These are phyloP conservation scores for Chironomus riparius DNA, from an alignment of 2,888 invertebrate genomes.

Conservation along the genomic window DNA sequence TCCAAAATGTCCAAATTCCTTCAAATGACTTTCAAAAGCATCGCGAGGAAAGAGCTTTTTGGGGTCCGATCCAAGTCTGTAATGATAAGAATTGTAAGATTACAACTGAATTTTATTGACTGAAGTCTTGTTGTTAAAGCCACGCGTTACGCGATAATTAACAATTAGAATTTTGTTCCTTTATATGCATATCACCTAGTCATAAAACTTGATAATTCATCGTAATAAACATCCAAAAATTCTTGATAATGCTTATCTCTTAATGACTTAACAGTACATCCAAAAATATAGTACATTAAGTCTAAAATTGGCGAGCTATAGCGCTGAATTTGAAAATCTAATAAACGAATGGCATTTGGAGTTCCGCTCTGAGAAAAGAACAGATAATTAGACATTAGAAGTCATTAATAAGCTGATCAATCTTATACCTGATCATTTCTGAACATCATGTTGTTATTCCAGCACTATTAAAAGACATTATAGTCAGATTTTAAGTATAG, in stretches of 20 bases:
- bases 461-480: constrained; percentile 30
- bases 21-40: constrained; percentile 34
- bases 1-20: constrained; percentile 34
- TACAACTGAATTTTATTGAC: too few relatives aligned
- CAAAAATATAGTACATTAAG: constrained; percentile 36
- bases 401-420: too few relatives aligned
- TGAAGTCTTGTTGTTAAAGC: too few relatives aligned
- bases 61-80: constrained; percentile 34
- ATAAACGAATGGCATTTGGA: not conserved
- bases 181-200: constrained; percentile 30
- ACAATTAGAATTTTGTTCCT: too few relatives aligned
- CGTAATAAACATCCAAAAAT: constrained; percentile 35
- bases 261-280: constrained; percentile 34
- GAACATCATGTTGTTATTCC: constrained; percentile 31
- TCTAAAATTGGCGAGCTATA: constrained; percentile 38
- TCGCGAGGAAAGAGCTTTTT: constrained; percentile 32
- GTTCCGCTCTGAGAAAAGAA: too few relatives aligned
- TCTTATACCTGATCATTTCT: too few relatives aligned
- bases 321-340: constrained; percentile 28
- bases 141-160: too few relatives aligned
- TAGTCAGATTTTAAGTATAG: not conserved
- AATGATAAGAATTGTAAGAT: too few relatives aligned
- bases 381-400: too few relatives aligned
- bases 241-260: constrained; percentile 32
- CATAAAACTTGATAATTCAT: constrained; percentile 32